Base-by-base conservation (phyloP, 2,797 vertebrate species). In the Sebastes minor region DNA sequence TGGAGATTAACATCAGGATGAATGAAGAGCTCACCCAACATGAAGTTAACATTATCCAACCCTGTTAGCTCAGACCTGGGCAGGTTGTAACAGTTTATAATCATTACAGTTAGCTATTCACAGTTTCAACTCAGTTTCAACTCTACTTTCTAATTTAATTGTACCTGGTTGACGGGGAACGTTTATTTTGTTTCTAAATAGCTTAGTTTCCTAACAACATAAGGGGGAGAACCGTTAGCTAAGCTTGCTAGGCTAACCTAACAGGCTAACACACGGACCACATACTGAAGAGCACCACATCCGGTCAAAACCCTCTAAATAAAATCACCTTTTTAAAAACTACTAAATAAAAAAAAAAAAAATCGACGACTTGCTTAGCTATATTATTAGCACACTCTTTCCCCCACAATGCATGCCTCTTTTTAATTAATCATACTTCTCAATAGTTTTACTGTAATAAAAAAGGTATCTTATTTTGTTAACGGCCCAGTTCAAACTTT, bases 231-330 rank as follows among this genome's bases (percentile, higher is more conserved):
- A 18, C 35, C n/a, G 70, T 81, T 84, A 83, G 78, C 80, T 32
- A 22, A 25, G 7, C n/a, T 68, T 74, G 72, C 88, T 25, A 38
- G 35, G 61, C 74, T 68, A 4, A n/a, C 59, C 56, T 4, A 64
- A 70, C 32, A 70, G 20, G 74, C 63, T 80, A 57, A 62, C 67
- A 33, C 67, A 71, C 27, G 10, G 57, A 42, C 22, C 35, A 35
- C 20, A 22, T 65, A 57, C 16, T 38, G 3, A 33, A 79, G 66
- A 60, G 4, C 14, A 56, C 30, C 65, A 33, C 9, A 83, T 89
- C 85, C 90, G 86, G 85, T 84, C 2, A 30, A 33, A 46, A 16
- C 30, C 62, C 83, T 78, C 74, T 59, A 64, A 79, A 82, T 84
- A 13, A 88, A 86, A 33, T 4, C 4, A 16, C 46, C 46, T 20